Evolutionary conservation across 2,888 invertebrate genomes (phyloP), one percentile per base, ranked within the genome.

Genomic region (Schizaphis graminum): DNA sequence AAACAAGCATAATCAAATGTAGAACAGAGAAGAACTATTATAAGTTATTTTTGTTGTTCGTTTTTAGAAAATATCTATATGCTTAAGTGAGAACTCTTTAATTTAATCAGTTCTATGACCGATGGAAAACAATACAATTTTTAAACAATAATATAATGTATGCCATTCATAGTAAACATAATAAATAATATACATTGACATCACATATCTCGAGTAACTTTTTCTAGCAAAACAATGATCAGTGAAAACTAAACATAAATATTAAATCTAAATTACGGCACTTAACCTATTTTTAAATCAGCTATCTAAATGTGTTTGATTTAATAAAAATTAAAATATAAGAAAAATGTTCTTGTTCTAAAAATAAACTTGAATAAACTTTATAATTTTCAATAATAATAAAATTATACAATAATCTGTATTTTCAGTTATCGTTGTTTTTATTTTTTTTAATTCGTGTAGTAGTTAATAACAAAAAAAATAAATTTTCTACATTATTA

Each of bases 161-260:
- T 56, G n/a, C 35, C 24, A 53, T 53, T n/a, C 28, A 88, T 77
- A 77, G 21, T 35, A 77, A 77, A 21, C 35, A 77, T 28, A 57
- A 57, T 89, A 57, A 57, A 57, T 89, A 57, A 89, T 53, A 89
- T 53, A 89, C 57, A 89, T 41, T 26, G 2, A 7, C 1, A 41
- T 57, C 41, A 53, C 44, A 57, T 35, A 88, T 28, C 57, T 57
- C 16, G 41, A 89, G 49, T 35, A 44, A 41, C 26, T 89, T 89
- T 89, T 44, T 44, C 89, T 7, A 16, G 28, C 41, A 89, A 57
- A 89, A 57, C 89, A 89, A 89, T 56, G 89, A 47, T 87, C 35
- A 87, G 87, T 53, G 87, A 87, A 87, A 87, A 53, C 87, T 16
- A n/a, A 87, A 87, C n/a, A n/a, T 49, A 87, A 87, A 47, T n/a